A percentile compares a stretch with the other conserved stretches of the same genome.
phyloP scores from a whole-genome alignment of 2,888 invertebrate species.

The Brenthis ino region DNA sequence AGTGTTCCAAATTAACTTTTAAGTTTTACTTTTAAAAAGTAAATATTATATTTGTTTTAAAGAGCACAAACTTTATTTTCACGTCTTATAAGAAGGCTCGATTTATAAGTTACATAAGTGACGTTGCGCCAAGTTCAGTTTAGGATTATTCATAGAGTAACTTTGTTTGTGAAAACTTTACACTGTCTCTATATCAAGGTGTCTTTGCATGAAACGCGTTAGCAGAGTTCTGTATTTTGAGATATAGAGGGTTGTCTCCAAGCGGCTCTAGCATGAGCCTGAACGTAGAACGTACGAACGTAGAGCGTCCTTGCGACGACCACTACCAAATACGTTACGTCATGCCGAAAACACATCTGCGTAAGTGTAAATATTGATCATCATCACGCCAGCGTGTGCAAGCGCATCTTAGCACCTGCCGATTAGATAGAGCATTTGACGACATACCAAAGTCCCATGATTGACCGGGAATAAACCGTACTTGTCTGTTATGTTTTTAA shows the following conservation, averaged over 20 bases:
- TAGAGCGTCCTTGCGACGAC: conserved; percentile 56
- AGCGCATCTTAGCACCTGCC: conserved; percentile 60
- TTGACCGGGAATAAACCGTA: not conserved
- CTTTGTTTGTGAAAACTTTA: not conserved
- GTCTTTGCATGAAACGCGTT: no score
- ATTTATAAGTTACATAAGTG: conserved; percentile 30
- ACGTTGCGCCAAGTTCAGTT: conserved; percentile 19
- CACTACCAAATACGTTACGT: conserved; percentile 66
- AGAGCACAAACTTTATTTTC: not conserved
- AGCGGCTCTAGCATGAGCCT: conserved; percentile 43
- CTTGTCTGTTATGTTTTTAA: not conserved
- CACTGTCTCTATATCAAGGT: not conserved
- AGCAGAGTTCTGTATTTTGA: not conserved
- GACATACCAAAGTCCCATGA: not conserved
- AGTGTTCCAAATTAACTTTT: no score
- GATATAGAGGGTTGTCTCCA: conserved; percentile 46
- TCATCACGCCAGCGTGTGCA: conserved; percentile 63
- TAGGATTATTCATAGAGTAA: conserved; percentile 2
- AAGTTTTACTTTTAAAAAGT: no score
- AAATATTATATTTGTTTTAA: not conserved
- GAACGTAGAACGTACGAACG: conserved; percentile 47
- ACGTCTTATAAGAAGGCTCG: not conserved
- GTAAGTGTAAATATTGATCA: conserved; percentile 79
- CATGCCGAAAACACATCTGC: conserved; percentile 59
- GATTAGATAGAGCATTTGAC: conserved; percentile 21